A percentile compares a stretch with the other conserved stretches of the same genome.
These are phyloP conservation scores for Aethina tumida DNA, from an alignment of 1,140 invertebrate species.

Conservation along the genomic window DNA sequence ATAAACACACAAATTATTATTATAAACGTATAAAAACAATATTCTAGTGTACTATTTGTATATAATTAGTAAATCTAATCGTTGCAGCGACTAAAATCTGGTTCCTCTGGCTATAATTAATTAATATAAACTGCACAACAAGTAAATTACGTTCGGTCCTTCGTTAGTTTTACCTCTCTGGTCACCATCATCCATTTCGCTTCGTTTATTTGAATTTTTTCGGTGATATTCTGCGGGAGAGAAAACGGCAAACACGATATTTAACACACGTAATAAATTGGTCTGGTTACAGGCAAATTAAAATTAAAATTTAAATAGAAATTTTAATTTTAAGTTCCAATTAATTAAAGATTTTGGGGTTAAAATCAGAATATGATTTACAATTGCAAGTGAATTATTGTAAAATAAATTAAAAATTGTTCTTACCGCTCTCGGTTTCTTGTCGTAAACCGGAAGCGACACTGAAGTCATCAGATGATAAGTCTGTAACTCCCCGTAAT, in stretches of 20 bases:
- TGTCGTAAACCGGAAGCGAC: slow-evolving; percentile 67
- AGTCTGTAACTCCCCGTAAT: slow-evolving; percentile 34
- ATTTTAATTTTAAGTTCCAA: slow-evolving; percentile 4
- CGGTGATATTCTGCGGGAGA: slow-evolving; percentile 77
- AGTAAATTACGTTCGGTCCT: background rate
- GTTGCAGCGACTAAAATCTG: too few relatives aligned
- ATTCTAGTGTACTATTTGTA: too few relatives aligned
- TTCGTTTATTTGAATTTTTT: slow-evolving; percentile 87
- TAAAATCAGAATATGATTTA: too few relatives aligned
- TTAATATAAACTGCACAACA: too few relatives aligned
- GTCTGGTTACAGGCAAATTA: background rate
- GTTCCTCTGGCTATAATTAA: too few relatives aligned
- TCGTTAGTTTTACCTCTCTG: slow-evolving; percentile 64
- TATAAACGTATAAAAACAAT: too few relatives aligned
- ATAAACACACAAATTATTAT: too few relatives aligned
- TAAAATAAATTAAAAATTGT: background rate
- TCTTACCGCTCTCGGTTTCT: slow-evolving; percentile 49
- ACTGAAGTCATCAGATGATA: slow-evolving; percentile 63
- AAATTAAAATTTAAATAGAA: background rate
- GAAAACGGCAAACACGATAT: background rate
- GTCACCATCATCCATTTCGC: slow-evolving; percentile 82
- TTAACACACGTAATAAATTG: background rate
- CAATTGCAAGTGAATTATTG: slow-evolving; percentile 1
- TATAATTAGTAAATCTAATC: too few relatives aligned
- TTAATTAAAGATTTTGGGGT: background rate